Evolutionary conservation across 1,140 invertebrate genomes (phyloP).

Genomic region (Tetragnatha versicolor): DNA sequence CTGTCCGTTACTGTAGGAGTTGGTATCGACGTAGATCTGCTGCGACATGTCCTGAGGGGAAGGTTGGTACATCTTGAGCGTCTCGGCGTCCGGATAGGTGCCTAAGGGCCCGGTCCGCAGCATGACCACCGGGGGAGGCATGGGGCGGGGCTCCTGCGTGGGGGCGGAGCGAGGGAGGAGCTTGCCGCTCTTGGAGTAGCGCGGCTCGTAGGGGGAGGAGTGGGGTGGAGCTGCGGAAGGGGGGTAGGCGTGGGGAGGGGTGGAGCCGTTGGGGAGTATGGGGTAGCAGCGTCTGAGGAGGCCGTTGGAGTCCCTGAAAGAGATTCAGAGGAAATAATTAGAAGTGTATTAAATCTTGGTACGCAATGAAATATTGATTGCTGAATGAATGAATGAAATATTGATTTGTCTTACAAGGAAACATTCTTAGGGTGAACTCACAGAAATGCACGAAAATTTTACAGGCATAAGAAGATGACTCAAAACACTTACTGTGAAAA

Average conservation of each 20-base stretch:
- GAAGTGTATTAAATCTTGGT: no score
- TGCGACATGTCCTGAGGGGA: constrained; percentile 12
- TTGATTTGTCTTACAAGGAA: no score
- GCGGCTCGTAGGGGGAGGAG: constrained; percentile 19
- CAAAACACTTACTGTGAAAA: no score
- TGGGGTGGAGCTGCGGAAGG: background rate
- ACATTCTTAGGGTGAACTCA: no score
- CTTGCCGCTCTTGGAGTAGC: constrained; percentile 44
- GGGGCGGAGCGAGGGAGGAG: background rate
- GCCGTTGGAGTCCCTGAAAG: background rate
- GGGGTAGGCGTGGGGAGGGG: background rate
- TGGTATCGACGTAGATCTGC: constrained; percentile 23
- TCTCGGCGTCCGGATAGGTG: constrained; percentile 33
- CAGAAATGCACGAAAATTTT: no score
- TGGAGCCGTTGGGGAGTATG: constrained; percentile 1
- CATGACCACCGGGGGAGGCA: constrained; percentile 31
- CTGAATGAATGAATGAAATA: no score
- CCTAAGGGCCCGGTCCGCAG: constrained; percentile 40
- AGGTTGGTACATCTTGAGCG: background rate
- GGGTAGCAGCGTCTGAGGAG: constrained; percentile 7
- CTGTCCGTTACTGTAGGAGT: constrained; percentile 23
- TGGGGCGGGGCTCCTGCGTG: background rate
- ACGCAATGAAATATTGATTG: no score
- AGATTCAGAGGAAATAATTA: no score
- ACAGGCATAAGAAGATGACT: no score